These are phyloP conservation scores for Habropoda laboriosa DNA, from an alignment of 1,140 invertebrate species.

Conservation along the genomic window DNA sequence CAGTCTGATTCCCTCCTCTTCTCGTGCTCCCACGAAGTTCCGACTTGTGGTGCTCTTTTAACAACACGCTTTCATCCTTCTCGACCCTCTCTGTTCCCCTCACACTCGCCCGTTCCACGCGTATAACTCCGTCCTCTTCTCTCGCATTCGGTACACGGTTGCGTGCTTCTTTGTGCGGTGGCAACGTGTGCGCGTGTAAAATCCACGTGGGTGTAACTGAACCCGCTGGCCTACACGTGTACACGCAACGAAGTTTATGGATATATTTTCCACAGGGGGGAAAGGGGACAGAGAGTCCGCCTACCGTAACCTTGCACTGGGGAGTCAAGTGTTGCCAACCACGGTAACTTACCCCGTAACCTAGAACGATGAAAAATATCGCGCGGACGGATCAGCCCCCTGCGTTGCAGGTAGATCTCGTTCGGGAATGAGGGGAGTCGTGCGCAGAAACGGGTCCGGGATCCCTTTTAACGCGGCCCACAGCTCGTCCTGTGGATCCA, in stretches of 20 bases:
- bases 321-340: constrained; percentile 67
- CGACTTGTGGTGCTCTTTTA: constrained; percentile 3
- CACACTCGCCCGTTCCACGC: not conserved
- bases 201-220: constrained; percentile 34
- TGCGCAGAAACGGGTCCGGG: not conserved
- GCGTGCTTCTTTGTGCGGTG: constrained; percentile 20
- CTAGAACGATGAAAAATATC: constrained; percentile 64
- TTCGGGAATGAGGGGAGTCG: too few relatives aligned
- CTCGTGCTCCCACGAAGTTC: not conserved
- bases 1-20: not conserved
- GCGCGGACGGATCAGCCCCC: constrained; percentile 40
- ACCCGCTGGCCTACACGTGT: constrained; percentile 6
- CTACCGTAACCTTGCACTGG: constrained; percentile 66
- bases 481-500: not conserved
- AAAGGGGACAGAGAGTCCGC: constrained; percentile 20
- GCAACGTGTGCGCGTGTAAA: constrained; percentile 10
- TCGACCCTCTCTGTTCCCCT: constrained; percentile 8
- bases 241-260: constrained; percentile 3
- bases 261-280: constrained; percentile 42
- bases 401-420: constrained; percentile 5
- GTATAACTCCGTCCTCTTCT: constrained; percentile 12
- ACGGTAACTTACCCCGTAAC: constrained; percentile 68
- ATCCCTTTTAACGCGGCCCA: not conserved
- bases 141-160: constrained; percentile 13
- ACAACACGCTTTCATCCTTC: constrained; percentile 5